Base-by-base conservation (phyloP, 2,888 invertebrate genomes). In the Eupithecia dodoneata region DNA sequence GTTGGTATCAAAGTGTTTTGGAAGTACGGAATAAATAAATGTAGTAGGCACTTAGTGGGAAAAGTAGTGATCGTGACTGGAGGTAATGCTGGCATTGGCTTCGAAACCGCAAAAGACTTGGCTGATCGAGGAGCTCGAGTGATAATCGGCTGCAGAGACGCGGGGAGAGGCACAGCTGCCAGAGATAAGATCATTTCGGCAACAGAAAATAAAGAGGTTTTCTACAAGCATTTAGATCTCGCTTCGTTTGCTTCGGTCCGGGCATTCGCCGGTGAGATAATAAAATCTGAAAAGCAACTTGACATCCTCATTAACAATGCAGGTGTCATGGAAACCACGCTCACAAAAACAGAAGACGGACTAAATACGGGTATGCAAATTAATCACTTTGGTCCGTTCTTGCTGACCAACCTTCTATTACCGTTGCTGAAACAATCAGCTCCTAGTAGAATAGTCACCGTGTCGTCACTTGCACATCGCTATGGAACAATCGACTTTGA, bases 11-110 rank as follows among this genome's bases (percentile, higher is more conserved):
- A 84, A 80, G 30, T 87, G 3, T 90, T 88, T 73, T 83, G 79
- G 76, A 86, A 87, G 47, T 85, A 86, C 15, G 92, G 92, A 70
- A 84, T 89, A 74, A 89, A 90, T 79, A 89, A 82, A 80, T 86
- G 86, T 77, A 92, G 88, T 76, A 88, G 82, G 76, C 91, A 92
- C 83, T 85, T 98, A 96, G 95, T 97, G 71, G 98, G 98, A 3
- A 98, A 98, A 94, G 97, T 97, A 3, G 97, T 97, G 15, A 95
- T 98, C 73, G 96, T 98, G 59, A 98, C 98, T 12, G 98, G 98
- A 41, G 97, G 97, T 71, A 98, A 97, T 81, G 96, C 97, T 82
- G 98, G 98, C 6, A 97, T 98, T 84, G 98, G 98, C 47, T 97
- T 96, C 85, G 97, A 97, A 87, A 97, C 97, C 0, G 96, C 97